Conservation (phyloP, 2,113 vertebrate species). For the Lynx canadensis region DNA sequence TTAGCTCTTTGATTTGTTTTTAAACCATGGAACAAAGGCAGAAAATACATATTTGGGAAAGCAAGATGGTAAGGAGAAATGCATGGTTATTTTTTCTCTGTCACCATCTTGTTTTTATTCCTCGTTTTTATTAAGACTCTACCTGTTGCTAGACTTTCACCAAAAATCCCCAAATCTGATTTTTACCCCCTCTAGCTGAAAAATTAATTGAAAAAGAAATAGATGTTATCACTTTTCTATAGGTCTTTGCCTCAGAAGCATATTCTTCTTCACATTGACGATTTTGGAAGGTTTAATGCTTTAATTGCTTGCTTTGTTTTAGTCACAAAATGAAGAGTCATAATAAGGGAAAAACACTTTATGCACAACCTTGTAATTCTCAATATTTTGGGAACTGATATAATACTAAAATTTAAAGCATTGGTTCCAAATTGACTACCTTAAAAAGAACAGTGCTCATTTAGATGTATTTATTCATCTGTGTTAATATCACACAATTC, state of each 20-base stretch:
- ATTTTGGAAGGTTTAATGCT: background rate
- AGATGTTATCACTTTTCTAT: background rate
- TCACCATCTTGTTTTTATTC: background rate
- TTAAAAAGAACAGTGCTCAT: background rate
- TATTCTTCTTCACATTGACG: background rate
- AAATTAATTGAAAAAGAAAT: background rate
- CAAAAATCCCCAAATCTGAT: background rate
- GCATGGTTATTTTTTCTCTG: background rate
- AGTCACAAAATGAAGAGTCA: background rate
- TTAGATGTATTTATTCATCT: background rate
- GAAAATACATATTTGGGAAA: background rate
- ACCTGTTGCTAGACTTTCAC: background rate
- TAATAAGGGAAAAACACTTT: background rate
- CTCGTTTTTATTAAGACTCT: background rate
- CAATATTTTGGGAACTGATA: background rate
- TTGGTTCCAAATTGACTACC: background rate
- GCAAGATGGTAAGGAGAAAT: background rate
- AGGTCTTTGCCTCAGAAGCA: background rate
- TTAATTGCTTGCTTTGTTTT: slow-evolving; percentile 6
- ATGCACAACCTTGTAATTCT: background rate
- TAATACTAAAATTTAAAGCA: background rate
- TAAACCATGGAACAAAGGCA: background rate
- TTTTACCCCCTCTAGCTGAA: background rate
- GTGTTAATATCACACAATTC: background rate
- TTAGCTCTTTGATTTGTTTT: background rate